These are phyloP conservation scores for Polypedilum vanderplanki DNA, from an alignment of 1,140 invertebrate genomes.

Conservation along the genomic window DNA sequence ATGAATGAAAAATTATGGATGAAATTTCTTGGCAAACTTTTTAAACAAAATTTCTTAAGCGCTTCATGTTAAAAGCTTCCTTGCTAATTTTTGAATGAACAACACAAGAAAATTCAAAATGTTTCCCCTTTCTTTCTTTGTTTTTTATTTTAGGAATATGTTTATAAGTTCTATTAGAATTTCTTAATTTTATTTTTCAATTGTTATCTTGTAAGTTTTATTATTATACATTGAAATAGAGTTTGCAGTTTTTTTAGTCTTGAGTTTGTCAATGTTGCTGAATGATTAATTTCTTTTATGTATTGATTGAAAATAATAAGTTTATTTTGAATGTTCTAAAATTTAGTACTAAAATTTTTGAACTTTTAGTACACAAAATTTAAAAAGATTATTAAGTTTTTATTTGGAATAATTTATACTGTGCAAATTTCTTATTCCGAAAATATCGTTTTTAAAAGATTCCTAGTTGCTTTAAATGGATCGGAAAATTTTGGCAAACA, in stretches of 20 bases:
- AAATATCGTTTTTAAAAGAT: no score
- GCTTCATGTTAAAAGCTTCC: background rate
- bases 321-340: no score
- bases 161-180: conserved; percentile 33
- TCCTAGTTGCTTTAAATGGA: no score
- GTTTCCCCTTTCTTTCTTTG: background rate
- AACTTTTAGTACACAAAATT: no score
- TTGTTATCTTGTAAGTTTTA: background rate
- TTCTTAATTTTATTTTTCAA: conserved; percentile 18
- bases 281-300: background rate
- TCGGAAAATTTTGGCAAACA: no score
- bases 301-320: background rate
- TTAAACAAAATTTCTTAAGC: conserved; percentile 29
- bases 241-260: no score
- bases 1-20: background rate
- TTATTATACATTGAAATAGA: background rate
- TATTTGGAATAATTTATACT: no score
- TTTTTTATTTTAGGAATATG: conserved; percentile 33
- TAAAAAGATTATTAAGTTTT: no score
- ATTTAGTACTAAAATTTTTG: no score
- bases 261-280: background rate
- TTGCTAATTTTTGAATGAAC: no score
- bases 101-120: conserved; percentile 6
- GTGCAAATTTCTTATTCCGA: no score
- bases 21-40: conserved; percentile 36